Conservation (phyloP, 1,140 invertebrate genomes). For the Vollenhovia emeryi region DNA sequence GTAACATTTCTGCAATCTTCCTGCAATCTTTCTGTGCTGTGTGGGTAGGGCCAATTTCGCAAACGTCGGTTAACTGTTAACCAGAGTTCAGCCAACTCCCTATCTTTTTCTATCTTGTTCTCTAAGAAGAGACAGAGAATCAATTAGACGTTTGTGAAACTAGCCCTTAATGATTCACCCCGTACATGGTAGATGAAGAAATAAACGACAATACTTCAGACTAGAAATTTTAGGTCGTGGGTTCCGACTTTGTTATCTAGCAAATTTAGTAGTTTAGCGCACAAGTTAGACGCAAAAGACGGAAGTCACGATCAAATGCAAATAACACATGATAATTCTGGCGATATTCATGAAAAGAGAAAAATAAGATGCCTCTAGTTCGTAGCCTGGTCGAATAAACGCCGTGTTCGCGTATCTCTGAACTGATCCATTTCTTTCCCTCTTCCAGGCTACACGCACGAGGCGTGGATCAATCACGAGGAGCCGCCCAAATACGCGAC, state of each 20-base stretch:
- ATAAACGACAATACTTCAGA: background rate
- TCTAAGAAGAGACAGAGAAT: no score
- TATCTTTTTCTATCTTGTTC: no score
- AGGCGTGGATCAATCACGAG: constrained; percentile 84
- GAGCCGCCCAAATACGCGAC: constrained; percentile 89
- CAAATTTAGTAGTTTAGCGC: background rate
- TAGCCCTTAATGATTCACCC: no score
- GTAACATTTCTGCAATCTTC: no score
- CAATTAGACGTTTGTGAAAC: no score
- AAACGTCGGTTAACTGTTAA: no score
- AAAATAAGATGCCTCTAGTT: background rate
- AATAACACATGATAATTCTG: background rate
- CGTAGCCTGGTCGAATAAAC: background rate
- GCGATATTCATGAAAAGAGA: background rate
- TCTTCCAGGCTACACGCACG: constrained; percentile 83
- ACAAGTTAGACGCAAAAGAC: background rate
- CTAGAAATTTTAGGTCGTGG: no score
- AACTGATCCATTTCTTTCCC: background rate
- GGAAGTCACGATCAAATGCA: background rate
- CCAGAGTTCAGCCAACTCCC: no score
- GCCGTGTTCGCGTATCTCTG: background rate
- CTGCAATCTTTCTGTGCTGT: no score
- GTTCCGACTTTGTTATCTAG: background rate
- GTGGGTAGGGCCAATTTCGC: no score
- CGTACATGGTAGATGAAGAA: background rate